Base-by-base conservation (phyloP, 2,113 vertebrate species). In the Nettapus auritus region DNA sequence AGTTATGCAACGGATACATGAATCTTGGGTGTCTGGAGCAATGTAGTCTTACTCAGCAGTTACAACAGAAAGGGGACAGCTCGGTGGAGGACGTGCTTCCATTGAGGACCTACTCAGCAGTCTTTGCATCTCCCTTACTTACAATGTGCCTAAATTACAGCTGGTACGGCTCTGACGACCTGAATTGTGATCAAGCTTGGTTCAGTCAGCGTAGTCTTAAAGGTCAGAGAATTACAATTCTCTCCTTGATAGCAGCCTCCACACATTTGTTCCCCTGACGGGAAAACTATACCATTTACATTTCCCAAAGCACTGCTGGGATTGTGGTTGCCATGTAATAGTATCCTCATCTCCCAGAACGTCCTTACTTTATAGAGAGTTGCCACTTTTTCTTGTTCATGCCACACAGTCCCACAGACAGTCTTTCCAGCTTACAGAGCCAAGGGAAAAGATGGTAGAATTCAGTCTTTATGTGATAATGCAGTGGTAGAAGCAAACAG, bases 391-490 rank as follows among this genome's bases (percentile, higher is more conserved):
- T 59, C 21, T 3, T 88, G 91, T 86, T 90, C 69, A 60, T 62
- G 66, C 70, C 40, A 88, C 76, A 75, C 69, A 90, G 64, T 68
- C 86, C 44, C 84, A 55, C 44, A 86, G 55, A 80, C 33, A 76
- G 20, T 21, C 12, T 82, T 84, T 40, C 59, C 59, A 62, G 44
- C 48, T 92, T 53, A 76, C n/a, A 82, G 20, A 89, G 78, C 70
- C 89, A 76, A 85, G 53, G n/a, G 31, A 77, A 76, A 94, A 85
- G 29, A 70, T 29, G 63, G 68, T 26, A 84, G 53, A 78, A 88
- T 80, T 70, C 46, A 63, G 18, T 53, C 63, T 86, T 79, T 44
- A 55, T 77, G 34, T 87, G 78, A 26, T 66, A 91, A 82, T 57
- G 50, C 33, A 71, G 11, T 79, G 71, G 75, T 71, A 91, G 63